Base-by-base conservation (phyloP, 2,888 invertebrate species). In the Sycophila texana region DNA sequence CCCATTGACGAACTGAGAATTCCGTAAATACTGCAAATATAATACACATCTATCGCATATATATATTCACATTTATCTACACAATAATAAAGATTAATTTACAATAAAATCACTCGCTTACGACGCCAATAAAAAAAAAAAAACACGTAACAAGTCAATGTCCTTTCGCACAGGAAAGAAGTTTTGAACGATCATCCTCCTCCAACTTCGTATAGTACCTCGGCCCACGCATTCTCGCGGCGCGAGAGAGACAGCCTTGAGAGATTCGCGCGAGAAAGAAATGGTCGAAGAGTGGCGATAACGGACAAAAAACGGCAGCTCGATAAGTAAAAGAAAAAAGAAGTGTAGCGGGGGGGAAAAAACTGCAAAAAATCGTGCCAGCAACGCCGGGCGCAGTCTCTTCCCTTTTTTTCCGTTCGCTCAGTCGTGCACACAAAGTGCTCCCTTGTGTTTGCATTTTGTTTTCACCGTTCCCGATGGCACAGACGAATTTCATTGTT, bases 21-120 rank as follows among this genome's bases (percentile, higher is more conserved):
- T 20, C 39, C 55, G 12, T 16, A 66, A 66, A 55, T 55, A 63
- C 18, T 30, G 63, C 18, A 63, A 63, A 57, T 39, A 20, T 72
- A 60, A 74, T 47, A 74, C 57, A 55, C 39, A 74, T 10, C 26
- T 26, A 68, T 66, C 30, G 55, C 47, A 39, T 66, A 39, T 39
- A 39, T 39, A 74, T 55, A 73, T 63, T 18, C 65, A 66, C 65
- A 66, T 66, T 39, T 53, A 73, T 49, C 30, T 74, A 66, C 16
- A 61, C 30, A 66, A 49, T 55, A 66, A 66, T 66, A 74, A 47
- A 18, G 22, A 57, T 66, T 74, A 53, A 74, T 74, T 66, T 66
- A 74, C 57, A 66, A 26, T 26, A 26, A 26, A 74, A 39, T 49
- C 47, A 74, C 39, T 55, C 13, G 60, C 16, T 60, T 72, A 57